Percentiles rank a stretch among this genome's conserved stretches.
Evolutionary conservation across 2,113 vertebrate genomes (phyloP).

Genomic region (Sitta europaea): DNA sequence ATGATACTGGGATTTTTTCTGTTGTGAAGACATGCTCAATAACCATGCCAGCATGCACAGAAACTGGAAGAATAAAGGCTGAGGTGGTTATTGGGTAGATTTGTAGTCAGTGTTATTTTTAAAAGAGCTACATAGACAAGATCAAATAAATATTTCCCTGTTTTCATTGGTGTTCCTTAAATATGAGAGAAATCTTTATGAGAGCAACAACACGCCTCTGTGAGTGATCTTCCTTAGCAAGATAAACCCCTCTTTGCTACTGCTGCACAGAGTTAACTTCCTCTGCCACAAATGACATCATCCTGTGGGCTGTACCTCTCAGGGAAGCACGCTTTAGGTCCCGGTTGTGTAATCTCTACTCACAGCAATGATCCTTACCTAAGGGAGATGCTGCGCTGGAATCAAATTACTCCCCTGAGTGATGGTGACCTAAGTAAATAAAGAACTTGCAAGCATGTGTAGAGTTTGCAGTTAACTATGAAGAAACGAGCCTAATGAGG

Average conservation of each 20-base stretch:
- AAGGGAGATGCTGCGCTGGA: background rate
- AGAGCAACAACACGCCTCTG: background rate
- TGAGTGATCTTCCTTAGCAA: background rate
- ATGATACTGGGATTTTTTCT: background rate
- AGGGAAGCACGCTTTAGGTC: background rate
- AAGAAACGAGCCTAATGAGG: slow-evolving; percentile 27
- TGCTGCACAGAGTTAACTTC: background rate
- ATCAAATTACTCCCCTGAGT: background rate
- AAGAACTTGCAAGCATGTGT: background rate
- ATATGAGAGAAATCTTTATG: background rate
- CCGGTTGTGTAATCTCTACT: background rate
- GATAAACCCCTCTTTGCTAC: background rate
- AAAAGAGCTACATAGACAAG: background rate
- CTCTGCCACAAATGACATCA: background rate
- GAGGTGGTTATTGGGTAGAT: background rate
- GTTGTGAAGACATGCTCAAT: background rate
- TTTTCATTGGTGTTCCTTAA: background rate
- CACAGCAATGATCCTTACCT: background rate
- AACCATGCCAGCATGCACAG: background rate
- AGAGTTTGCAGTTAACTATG: background rate
- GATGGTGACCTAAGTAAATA: background rate
- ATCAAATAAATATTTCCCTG: slow-evolving; percentile 23
- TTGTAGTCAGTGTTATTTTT: background rate
- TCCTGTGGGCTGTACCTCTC: background rate
- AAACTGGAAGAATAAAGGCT: background rate